Evolutionary conservation across 2,888 invertebrate genomes (phyloP).

Genomic region (Caenorhabditis sinica): DNA sequence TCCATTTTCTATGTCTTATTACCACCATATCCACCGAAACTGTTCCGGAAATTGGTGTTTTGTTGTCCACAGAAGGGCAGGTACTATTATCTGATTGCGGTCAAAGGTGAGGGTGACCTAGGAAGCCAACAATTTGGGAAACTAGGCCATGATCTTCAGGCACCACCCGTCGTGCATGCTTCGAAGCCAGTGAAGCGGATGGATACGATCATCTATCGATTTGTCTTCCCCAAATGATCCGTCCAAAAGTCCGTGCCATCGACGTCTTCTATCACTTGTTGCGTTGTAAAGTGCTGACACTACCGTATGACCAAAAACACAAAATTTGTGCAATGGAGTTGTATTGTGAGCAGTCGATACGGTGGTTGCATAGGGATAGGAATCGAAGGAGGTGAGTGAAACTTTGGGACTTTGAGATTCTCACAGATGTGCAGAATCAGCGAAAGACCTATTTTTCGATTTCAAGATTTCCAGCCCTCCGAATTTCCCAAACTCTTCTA

Average conservation of each 20-base stretch:
- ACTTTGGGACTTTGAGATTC: too few relatives aligned
- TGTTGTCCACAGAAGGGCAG: slow-evolving; percentile 64
- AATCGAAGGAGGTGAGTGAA: slow-evolving; percentile 44
- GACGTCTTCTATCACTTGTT: slow-evolving; percentile 72
- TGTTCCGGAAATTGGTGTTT: slow-evolving; percentile 66
- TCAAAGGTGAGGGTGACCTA: slow-evolving; percentile 29
- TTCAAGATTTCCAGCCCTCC: too few relatives aligned
- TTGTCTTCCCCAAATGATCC: slow-evolving; percentile 68
- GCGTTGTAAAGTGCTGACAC: slow-evolving; percentile 61
- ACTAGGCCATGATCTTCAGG: slow-evolving; percentile 1
- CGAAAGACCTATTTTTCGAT: too few relatives aligned
- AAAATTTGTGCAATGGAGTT: slow-evolving; percentile 67
- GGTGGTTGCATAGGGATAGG: slow-evolving; percentile 63
- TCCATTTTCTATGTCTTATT: slow-evolving; percentile 57
- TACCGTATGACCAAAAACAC: slow-evolving; percentile 47
- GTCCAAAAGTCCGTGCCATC: slow-evolving; percentile 62
- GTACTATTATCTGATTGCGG: slow-evolving; percentile 68
- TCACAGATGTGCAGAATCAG: too few relatives aligned
- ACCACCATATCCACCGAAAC: slow-evolving; percentile 66
- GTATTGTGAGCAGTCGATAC: slow-evolving; percentile 67
- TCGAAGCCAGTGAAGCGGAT: slow-evolving; percentile 64
- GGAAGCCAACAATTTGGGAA: not conserved
- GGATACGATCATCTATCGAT: slow-evolving; percentile 63
- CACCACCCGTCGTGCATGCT: slow-evolving; percentile 38
- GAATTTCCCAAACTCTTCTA: too few relatives aligned